These are phyloP conservation scores for Pocillopora damicornis DNA, from an alignment of 64 coral and sea anemone species.

Conservation along the genomic window DNA sequence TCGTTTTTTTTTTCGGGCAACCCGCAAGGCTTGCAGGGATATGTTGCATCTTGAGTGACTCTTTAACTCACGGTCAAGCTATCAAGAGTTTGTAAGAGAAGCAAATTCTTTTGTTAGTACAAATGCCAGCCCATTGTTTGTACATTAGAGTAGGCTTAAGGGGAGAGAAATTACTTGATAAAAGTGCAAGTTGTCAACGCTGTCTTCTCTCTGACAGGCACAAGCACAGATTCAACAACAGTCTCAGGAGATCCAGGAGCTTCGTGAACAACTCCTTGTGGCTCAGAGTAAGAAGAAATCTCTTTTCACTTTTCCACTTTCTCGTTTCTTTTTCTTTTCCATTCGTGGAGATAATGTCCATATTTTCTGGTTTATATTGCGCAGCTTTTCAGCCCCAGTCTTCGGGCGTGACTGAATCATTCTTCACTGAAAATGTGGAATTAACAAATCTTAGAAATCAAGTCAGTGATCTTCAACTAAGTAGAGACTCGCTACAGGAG, in stretches of 20 bases:
- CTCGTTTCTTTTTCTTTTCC: not conserved
- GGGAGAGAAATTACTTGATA: too few species aligned
- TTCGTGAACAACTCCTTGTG: constrained; percentile 62
- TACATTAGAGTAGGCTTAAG: too few species aligned
- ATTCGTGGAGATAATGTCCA: not conserved
- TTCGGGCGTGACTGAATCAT: constrained; percentile 23
- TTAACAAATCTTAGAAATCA: constrained; percentile 42
- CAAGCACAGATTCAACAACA: constrained; percentile 71
- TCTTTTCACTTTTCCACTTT: not conserved
- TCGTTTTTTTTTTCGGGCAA: too few species aligned
- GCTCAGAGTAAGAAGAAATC: constrained; percentile 60
- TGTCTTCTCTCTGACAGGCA: constrained; percentile 26
- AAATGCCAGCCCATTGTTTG: too few species aligned
- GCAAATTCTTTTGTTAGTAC: too few species aligned
- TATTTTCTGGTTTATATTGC: not conserved
- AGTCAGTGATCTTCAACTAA: constrained; percentile 57
- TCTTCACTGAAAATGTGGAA: constrained; percentile 41
- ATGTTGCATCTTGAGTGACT: too few species aligned
- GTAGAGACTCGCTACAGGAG: constrained; percentile 42
- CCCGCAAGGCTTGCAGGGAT: too few species aligned
- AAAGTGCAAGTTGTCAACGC: too few species aligned
- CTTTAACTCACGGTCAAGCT: too few species aligned
- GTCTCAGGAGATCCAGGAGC: constrained; percentile 80
- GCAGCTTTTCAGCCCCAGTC: constrained; percentile 32
- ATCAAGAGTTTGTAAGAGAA: too few species aligned